These are phyloP conservation scores for Gyps fulvus DNA, from an alignment of 2,113 vertebrate genomes.

Conservation along the genomic window DNA sequence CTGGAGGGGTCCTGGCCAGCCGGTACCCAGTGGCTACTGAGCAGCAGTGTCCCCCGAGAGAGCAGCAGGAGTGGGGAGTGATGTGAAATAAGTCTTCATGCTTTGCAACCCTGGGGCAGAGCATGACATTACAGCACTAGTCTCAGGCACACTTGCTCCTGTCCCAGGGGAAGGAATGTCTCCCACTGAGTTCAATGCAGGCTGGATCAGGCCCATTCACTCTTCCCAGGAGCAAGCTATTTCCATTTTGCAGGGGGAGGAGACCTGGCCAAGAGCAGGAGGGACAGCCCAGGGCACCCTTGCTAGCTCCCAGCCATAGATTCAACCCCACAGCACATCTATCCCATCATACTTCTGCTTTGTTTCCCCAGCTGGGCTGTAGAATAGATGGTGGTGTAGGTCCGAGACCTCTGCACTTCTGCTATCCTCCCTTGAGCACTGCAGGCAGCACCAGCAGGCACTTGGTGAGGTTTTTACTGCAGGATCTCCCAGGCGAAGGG, in stretches of 20 bases:
- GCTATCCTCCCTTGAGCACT: not conserved
- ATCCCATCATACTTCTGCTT: not conserved
- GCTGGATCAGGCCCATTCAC: not conserved
- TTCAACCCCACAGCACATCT: not conserved
- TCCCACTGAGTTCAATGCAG: accelerated
- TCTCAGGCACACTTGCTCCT: not conserved
- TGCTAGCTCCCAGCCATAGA: not conserved
- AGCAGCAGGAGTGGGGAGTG: not conserved
- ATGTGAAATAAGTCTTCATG: not conserved
- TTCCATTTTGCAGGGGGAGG: not conserved
- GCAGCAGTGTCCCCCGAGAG: not conserved
- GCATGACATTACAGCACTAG: not conserved
- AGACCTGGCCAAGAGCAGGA: not conserved
- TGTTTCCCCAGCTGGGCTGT: not conserved
- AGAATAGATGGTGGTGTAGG: not conserved
- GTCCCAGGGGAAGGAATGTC: not conserved
- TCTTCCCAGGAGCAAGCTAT: not conserved
- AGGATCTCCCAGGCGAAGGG: not conserved
- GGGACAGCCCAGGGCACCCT: not conserved
- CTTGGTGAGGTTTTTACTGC: not conserved
- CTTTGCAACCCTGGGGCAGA: not conserved
- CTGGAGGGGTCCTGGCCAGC: not conserved
- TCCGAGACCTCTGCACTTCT: not conserved
- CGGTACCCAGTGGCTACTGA: accelerated
- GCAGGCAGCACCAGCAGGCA: not conserved